Evolutionary conservation across 1,140 invertebrate genomes (phyloP).

Genomic region (Drosophila sulfurigaster): DNA sequence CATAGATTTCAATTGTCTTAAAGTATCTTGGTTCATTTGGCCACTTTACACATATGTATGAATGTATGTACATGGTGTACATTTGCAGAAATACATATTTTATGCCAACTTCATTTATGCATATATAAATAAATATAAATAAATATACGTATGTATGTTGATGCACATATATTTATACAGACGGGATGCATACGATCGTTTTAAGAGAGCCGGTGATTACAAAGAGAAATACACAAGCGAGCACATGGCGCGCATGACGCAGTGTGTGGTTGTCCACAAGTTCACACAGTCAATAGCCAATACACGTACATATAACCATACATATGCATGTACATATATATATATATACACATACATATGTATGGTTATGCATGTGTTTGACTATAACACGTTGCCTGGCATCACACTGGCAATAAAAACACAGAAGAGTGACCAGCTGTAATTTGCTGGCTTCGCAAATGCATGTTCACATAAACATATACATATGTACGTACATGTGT

Average conservation of each 20-base stretch:
- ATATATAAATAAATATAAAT: too few species aligned
- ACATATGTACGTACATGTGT: neutral
- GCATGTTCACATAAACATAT: too few species aligned
- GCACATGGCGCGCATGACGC: conserved; percentile 84
- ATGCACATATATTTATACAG: neutral
- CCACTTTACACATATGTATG: too few species aligned
- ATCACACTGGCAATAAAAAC: too few species aligned
- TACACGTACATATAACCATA: conserved; percentile 19
- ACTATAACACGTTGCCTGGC: conserved; percentile 37
- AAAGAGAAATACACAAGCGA: conserved; percentile 60
- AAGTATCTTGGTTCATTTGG: too few species aligned
- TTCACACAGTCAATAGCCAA: conserved; percentile 9
- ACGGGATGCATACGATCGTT: neutral
- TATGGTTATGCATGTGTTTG: conserved; percentile 7
- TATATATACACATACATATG: conserved; percentile 13
- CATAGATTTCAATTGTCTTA: too few species aligned
- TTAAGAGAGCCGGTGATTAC: conserved; percentile 29
- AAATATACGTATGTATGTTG: neutral
- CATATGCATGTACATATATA: conserved; percentile 3
- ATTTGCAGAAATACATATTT: too few species aligned
- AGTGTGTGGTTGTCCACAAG: conserved; percentile 35
- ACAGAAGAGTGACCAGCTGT: conserved; percentile 12
- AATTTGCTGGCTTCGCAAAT: neutral
- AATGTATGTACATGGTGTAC: too few species aligned
- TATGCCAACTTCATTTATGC: too few species aligned